Evolutionary conservation across 1,140 invertebrate species (phyloP).

Genomic region (Caligus rogercresseyi): DNA sequence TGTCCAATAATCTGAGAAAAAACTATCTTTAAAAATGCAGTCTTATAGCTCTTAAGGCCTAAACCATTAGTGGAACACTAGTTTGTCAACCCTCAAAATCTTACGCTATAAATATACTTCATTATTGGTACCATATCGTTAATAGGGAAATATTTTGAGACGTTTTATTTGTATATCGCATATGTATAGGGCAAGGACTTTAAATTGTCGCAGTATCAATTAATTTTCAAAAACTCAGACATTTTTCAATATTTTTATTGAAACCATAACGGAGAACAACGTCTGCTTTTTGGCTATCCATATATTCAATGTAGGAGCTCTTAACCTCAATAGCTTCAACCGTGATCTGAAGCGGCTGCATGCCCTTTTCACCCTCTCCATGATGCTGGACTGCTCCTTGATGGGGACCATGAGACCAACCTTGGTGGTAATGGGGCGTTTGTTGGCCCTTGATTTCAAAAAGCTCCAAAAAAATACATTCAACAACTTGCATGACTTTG

Average conservation of each 20-base stretch:
- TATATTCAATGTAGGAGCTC: neutral
- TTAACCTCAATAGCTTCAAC: neutral
- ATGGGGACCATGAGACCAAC: neutral
- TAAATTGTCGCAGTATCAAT: neutral
- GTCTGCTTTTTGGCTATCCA: neutral
- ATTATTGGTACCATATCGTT: no score
- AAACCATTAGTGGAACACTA: no score
- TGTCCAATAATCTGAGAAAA: no score
- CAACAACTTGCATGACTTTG: no score
- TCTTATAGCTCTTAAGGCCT: no score
- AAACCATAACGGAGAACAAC: neutral
- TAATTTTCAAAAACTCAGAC: neutral
- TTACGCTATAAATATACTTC: no score
- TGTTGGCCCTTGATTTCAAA: neutral
- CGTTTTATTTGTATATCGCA: no score
- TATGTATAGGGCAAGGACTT: neutral
- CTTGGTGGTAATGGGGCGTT: neutral
- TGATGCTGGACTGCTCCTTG: neutral
- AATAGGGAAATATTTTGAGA: no score
- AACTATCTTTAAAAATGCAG: no score
- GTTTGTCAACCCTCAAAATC: no score
- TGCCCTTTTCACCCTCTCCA: neutral
- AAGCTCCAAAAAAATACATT: neutral
- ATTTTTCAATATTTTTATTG: neutral
- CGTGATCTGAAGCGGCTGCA: neutral